Conservation (phyloP, 35 echinoderm and acorn worm genomes). For the Ptychodera flava region DNA sequence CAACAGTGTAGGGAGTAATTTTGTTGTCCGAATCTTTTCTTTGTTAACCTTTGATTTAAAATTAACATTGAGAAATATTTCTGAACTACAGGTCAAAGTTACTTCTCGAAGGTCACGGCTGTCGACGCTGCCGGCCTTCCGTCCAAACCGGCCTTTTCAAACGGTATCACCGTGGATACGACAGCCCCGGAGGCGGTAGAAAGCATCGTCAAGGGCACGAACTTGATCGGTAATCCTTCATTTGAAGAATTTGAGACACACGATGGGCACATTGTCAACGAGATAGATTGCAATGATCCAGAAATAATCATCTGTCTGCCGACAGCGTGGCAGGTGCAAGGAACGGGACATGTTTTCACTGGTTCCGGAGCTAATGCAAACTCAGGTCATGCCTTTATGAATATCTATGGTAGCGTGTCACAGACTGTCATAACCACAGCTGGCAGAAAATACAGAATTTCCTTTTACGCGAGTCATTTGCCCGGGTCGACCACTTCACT, state of each 20-base stretch:
- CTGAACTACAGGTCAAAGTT: background rate
- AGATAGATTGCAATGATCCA: background rate
- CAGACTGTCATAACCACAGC: background rate
- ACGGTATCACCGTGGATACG: background rate
- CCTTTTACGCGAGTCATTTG: background rate
- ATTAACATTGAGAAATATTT: background rate
- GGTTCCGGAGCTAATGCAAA: background rate
- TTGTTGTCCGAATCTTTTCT: too few relatives aligned
- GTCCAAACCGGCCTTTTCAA: background rate
- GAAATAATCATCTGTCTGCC: background rate
- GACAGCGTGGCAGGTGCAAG: background rate
- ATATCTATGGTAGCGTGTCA: background rate
- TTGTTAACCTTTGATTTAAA: background rate
- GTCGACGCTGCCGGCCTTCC: background rate
- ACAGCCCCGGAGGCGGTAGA: background rate
- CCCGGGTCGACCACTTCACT: background rate
- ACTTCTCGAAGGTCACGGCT: background rate
- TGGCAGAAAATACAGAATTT: background rate
- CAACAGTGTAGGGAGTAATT: background rate
- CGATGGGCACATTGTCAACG: too few relatives aligned
- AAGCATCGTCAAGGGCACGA: background rate
- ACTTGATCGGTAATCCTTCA: background rate
- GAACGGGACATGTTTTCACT: background rate
- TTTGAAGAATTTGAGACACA: background rate
- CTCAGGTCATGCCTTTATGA: background rate